Evolutionary conservation across 2,113 vertebrate genomes (phyloP).

Genomic region (Salvelinus namaycush): DNA sequence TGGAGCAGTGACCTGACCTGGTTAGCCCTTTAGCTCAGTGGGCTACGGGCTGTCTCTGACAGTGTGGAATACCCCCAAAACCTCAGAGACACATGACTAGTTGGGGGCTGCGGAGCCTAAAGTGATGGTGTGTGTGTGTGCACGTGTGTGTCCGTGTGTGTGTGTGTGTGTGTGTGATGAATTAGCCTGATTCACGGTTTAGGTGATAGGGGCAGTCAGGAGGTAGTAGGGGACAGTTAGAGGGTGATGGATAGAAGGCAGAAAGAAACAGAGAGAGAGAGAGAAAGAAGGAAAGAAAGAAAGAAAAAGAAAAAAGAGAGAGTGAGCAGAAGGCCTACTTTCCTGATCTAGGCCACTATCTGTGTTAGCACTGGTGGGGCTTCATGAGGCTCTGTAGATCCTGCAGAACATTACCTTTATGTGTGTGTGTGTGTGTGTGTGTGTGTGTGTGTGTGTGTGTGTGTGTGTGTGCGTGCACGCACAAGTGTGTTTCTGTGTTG

Average conservation of each 20-base stretch:
- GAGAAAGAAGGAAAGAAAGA: background rate
- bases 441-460: constrained; percentile 12
- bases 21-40: constrained; percentile 1
- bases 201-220: background rate
- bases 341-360: constrained; percentile 84
- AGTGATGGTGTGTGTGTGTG: too few species aligned
- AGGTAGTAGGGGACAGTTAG: background rate
- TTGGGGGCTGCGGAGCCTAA: background rate
- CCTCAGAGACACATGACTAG: background rate
- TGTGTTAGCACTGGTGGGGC: constrained; percentile 83
- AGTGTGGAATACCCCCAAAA: background rate
- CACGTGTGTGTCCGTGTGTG: too few species aligned
- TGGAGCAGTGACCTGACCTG: background rate
- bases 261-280: constrained; percentile 27
- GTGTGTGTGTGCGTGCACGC: constrained; percentile 12
- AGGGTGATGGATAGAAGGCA: constrained; percentile 18
- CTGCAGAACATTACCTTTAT: constrained; percentile 74
- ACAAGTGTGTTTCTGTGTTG: constrained; percentile 33
- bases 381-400: constrained; percentile 70
- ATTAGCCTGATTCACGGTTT: too few species aligned
- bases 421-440: constrained; percentile 33
- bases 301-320: constrained; percentile 22
- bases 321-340: constrained; percentile 73
- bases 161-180: too few species aligned
- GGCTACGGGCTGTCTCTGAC: background rate